phyloP scores from a whole-genome alignment of 2,888 invertebrate genomes.

The Phytoseiulus persimilis region DNA sequence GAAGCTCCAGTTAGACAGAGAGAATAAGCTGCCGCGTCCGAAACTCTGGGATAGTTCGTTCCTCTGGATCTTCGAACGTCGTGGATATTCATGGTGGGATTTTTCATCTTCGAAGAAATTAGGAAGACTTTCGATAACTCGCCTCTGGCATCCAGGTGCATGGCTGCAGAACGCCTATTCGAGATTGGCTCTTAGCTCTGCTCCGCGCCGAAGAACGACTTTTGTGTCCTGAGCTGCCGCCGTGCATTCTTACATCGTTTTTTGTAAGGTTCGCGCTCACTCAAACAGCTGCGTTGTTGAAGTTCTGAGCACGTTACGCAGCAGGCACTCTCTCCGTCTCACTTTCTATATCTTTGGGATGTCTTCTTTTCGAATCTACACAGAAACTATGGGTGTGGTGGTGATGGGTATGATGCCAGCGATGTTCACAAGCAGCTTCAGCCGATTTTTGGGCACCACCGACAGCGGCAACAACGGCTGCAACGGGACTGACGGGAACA shows the following conservation, averaged over 20 bases:
- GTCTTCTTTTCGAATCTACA: not conserved
- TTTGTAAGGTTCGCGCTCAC: not conserved
- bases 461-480: not conserved
- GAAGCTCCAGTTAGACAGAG: no score
- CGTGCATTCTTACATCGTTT: conserved; percentile 28
- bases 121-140: not conserved
- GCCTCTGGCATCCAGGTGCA: conserved; percentile 38
- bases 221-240: conserved; percentile 19
- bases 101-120: not conserved
- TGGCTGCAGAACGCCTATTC: conserved; percentile 23
- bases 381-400: not conserved
- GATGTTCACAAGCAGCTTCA: not conserved
- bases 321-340: not conserved
- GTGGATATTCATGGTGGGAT: no score
- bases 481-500: not conserved
- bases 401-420: not conserved
- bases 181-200: conserved; percentile 30
- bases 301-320: not conserved
- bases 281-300: not conserved
- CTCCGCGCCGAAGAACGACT: conserved; percentile 23
- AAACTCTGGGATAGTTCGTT: no score
- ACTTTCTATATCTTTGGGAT: not conserved
- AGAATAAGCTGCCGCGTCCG: no score
- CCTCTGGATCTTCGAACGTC: no score
- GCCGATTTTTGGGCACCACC: not conserved